Conservation (phyloP, 2,888 invertebrate genomes). For the Melipona beecheii region DNA sequence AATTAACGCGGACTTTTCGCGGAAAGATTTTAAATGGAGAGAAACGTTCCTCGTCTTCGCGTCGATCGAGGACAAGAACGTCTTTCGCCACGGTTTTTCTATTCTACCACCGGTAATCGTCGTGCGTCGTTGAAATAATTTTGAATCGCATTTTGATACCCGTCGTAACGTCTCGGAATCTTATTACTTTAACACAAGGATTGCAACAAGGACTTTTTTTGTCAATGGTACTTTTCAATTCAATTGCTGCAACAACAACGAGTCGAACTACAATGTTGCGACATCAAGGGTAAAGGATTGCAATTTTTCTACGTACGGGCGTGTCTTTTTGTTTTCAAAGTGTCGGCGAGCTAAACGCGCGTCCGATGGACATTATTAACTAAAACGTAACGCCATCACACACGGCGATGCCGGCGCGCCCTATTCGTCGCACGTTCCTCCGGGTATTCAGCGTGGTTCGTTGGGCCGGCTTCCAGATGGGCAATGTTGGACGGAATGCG, state of each 20-base stretch:
- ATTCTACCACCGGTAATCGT: background rate
- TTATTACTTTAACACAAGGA: no score
- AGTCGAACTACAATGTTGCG: background rate
- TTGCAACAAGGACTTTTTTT: no score
- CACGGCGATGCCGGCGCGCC: slow-evolving; percentile 13
- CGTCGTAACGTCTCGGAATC: no score
- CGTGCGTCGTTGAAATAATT: background rate
- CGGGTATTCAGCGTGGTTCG: slow-evolving; percentile 57
- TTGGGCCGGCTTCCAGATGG: slow-evolving; percentile 66
- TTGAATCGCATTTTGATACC: no score
- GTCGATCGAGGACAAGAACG: background rate
- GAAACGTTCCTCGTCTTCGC: background rate
- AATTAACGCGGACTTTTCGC: slow-evolving; percentile 45
- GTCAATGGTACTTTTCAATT: background rate
- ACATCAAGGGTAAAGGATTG: background rate
- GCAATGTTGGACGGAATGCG: slow-evolving; percentile 71
- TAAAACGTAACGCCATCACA: slow-evolving; percentile 40
- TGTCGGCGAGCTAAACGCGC: background rate
- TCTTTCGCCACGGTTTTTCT: background rate
- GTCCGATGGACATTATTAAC: slow-evolving; percentile 46
- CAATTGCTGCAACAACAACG: background rate
- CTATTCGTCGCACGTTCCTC: slow-evolving; percentile 70
- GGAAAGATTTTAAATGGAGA: background rate
- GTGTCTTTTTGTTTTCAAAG: background rate
- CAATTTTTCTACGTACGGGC: no score